Evolutionary conservation across 2,888 invertebrate species (phyloP), one percentile per base, ranked within the genome.

Genomic region (Dynastes tityus): DNA sequence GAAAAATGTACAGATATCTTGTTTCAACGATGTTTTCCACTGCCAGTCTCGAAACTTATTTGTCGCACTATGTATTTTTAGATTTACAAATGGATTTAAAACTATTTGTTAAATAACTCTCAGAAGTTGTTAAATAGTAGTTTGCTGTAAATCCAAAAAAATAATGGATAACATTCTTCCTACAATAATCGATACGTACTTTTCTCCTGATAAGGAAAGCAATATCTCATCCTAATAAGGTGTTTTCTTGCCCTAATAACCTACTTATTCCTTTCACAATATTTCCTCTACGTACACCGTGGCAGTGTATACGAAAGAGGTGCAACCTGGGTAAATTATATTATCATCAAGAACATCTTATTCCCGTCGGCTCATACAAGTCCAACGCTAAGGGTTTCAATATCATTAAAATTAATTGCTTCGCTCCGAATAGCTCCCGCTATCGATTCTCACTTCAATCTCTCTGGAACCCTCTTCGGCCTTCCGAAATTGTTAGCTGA

Each of bases 351-450:
- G 63, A 63, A 29, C 63, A 29, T 63, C 63, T 63, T 63, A 63
- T 63, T 63, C 63, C 32, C 63, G 63, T 32, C 63, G 29, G 63
- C 63, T 63, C 32, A 63, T 63, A 63, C 63, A 63, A 29, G 63
- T 63, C 63, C 63, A 63, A 63, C 32, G 63, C 27, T 63, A 63
- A 63, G 63, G 63, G 63, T 63, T 63, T 63, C 63, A 32, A 11
- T 63, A 63, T 63, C 63, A 63, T 63, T 63, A 63, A 63, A 63
- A 63, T 63, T 63, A 63, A 63, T 63, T 63, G 63, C 63, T 63
- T 32, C 63, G 63, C 63, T 63, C 63, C 63, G 27, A 29, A 27
- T 63, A 63, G 32, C 63, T 32, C 63, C 63, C 63, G 11, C 13
- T 63, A 63, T 63, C 63, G 63, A 63, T 63, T 4, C 32, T 13